Base-by-base conservation (phyloP, 2,797 vertebrate species). In the Xenopus petersii region DNA sequence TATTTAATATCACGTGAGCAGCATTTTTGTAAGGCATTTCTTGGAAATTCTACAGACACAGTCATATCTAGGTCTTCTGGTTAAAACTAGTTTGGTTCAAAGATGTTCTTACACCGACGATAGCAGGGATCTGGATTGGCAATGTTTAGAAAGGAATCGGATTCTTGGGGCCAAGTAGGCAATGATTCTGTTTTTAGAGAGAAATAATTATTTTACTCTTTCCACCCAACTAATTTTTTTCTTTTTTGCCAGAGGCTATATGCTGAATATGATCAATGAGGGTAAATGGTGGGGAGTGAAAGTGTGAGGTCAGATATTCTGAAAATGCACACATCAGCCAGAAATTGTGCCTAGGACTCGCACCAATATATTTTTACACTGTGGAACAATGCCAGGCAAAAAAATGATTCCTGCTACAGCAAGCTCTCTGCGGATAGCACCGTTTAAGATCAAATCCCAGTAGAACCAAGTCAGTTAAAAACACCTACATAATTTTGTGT, bases 291-390 rank as follows among this genome's bases (percentile, higher is more conserved):
- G 67, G 17, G 61, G 61, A 42, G 61, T 60, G 30, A 79, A 78
- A 74, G 10, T 65, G 61, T 70, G 67, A 74, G 70, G 71, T 74
- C 71, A 74, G 61, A 79, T 70, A 70, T 62, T 65, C 62, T 33
- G 55, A 79, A 79, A 74, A 79, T 79, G 77, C 77, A 70, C 70
- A 74, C 77, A 74, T 79, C 71, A 79, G 77, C 77, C 71, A 79
- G 67, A 74, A 79, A 74, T 16, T 73, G 49, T 70, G 33, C 66
- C 66, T 74, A 66, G 36, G 63, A 64, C 67, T 64, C 17, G 16
- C 54, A 48, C 62, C 71, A 16, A 74, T 79, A 70, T 79, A 79
- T 79, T 79, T 78, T 74, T 74, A 74, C 77, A 79, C 55, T 65
- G 67, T 74, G 67, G 71, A 79, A 79, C 67, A 73, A 74, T 74